These are phyloP conservation scores for Eupeodes luniger DNA, from an alignment of 2,888 invertebrate species.

Conservation along the genomic window DNA sequence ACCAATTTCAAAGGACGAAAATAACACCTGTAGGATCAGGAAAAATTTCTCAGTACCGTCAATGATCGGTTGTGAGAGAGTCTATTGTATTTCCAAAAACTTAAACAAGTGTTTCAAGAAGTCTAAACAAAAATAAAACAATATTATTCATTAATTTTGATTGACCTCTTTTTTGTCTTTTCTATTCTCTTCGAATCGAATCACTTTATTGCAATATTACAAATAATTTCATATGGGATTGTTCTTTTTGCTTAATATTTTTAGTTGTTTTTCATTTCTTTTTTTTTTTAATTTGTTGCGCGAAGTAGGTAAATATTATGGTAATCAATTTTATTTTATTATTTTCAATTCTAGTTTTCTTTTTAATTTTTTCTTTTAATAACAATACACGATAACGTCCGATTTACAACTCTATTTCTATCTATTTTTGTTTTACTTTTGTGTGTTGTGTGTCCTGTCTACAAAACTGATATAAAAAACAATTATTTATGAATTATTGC, in stretches of 20 bases:
- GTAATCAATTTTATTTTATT: conserved; percentile 42
- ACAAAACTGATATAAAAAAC: conserved; percentile 28
- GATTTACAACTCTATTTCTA: conserved; percentile 59
- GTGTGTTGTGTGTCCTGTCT: conserved; percentile 32
- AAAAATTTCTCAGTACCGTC: no score
- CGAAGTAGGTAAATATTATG: conserved; percentile 52
- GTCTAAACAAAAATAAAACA: conserved; percentile 29
- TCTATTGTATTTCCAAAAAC: not conserved
- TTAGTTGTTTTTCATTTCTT: conserved; percentile 8
- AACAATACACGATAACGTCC: conserved; percentile 57
- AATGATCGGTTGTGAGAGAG: no score
- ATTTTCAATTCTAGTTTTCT: conserved; percentile 55
- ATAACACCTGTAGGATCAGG: no score
- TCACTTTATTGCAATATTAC: conserved; percentile 68
- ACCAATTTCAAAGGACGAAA: no score
- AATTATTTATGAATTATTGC: conserved; percentile 38
- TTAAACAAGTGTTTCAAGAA: not conserved
- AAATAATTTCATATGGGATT: conserved; percentile 60
- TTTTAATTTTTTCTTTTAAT: conserved; percentile 17
- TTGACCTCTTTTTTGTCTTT: conserved; percentile 67
- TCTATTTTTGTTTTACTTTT: conserved; percentile 15
- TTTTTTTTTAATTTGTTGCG: conserved; percentile 24
- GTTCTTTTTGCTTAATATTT: conserved; percentile 26
- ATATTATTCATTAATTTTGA: conserved; percentile 40
- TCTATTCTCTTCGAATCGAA: conserved; percentile 56